Evolutionary conservation across 2,797 vertebrate genomes (phyloP), one percentile per base, ranked within the genome.

Genomic region (Sebastolobus altivelis): DNA sequence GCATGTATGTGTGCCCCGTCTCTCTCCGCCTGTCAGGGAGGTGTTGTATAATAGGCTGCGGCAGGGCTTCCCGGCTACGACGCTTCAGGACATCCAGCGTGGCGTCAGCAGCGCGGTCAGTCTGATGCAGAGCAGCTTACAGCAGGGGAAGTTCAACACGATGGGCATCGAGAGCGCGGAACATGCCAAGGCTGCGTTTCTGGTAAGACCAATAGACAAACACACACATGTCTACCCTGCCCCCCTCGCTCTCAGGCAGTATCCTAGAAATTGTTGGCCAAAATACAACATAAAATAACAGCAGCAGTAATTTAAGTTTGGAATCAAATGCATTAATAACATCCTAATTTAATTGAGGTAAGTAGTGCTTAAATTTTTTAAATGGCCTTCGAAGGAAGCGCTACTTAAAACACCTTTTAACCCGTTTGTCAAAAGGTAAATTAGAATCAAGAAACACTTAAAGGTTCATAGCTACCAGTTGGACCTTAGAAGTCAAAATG

Each of bases 91-190:
- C 92, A 96, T 99, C 92, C 99, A 99, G 94, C 97, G 99, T 0
- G 98, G 98, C 0, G 98, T 99, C 75, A 99, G 97, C 89, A 99
- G 97, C 11, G 99, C 99, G 0, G 99, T 99, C 89, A 99, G 95
- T 89, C 95, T 99, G 92, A 97, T 99, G 98, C 98, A 99, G 82
- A 99, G 97, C 97, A 99, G 98, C 90, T 93, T 99, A 29, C 99
- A 99, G 92, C 99, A 99, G 91, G 99, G 99, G 65, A 99, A 99
- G 91, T 99, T 99, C 0, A 98, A 99, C 92, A 97, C 98, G 1
- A 95, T 99, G 88, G 98, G 97, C 94, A 99, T 99, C 1, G 99
- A 99, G 91, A 99, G 97, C 87, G 95, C 96, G 0, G 97, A 99
- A 0, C 94, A 99, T 18, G 99, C 98, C 82, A 99, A 99, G 94